Conservation (phyloP, 2,888 invertebrate species). For the Lasioglossum vierecki region DNA sequence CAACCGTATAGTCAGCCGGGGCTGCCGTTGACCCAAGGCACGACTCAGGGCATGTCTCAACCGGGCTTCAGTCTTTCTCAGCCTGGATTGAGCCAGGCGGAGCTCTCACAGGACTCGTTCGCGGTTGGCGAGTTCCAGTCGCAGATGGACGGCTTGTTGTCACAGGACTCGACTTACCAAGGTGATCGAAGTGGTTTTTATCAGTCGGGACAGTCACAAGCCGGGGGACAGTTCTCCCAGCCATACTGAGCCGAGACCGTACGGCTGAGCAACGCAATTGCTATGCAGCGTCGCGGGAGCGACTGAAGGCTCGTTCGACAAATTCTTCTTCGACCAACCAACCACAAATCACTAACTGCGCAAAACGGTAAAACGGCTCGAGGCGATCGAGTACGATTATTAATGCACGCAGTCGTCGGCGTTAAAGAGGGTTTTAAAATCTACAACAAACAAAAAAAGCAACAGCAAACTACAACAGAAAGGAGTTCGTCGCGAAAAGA, state of each 20-base stretch:
- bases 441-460: slow-evolving; percentile 45
- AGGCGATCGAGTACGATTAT: slow-evolving; percentile 75
- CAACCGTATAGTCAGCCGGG: slow-evolving; percentile 88
- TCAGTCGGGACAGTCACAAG: slow-evolving; percentile 85
- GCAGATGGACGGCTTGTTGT: slow-evolving; percentile 97
- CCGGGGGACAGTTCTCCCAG: slow-evolving; percentile 88
- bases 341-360: slow-evolving; percentile 80
- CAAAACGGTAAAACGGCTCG: slow-evolving; percentile 79
- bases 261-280: slow-evolving; percentile 83
- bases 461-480: slow-evolving; percentile 34
- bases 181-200: slow-evolving; percentile 87
- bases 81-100: slow-evolving; percentile 89
- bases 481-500: slow-evolving; percentile 57
- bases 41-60: slow-evolving; percentile 89
- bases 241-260: slow-evolving; percentile 86
- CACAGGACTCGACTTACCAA: slow-evolving; percentile 96
- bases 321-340: slow-evolving; percentile 81
- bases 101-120: slow-evolving; percentile 92
- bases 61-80: slow-evolving; percentile 89
- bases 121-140: slow-evolving; percentile 94
- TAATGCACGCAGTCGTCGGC: slow-evolving; percentile 76
- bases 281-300: slow-evolving; percentile 84
- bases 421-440: slow-evolving; percentile 68
- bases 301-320: slow-evolving; percentile 83
- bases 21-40: slow-evolving; percentile 83